These are phyloP conservation scores for Pycnomerus fuliginosus DNA, from an alignment of 2,888 invertebrate species.

Conservation along the genomic window DNA sequence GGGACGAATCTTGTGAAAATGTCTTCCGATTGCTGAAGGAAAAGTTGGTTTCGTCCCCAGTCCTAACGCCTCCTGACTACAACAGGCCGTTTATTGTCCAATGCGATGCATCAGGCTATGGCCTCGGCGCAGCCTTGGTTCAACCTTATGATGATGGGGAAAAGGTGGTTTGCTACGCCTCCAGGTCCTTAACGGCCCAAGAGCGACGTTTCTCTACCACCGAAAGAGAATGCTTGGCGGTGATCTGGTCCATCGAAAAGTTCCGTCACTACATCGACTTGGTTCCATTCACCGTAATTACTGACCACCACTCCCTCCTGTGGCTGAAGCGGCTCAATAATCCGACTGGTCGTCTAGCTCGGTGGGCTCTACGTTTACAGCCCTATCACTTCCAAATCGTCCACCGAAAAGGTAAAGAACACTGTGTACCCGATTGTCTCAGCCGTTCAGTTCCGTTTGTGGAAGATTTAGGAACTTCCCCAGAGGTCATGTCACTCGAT, in stretches of 20 bases:
- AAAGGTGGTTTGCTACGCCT: constrained; percentile 23
- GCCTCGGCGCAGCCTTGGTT: constrained; percentile 25
- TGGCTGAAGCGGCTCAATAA: constrained; percentile 22
- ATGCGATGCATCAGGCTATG: constrained; percentile 23
- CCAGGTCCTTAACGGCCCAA: constrained; percentile 21
- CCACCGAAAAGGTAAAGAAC: constrained; percentile 9
- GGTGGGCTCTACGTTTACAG: constrained; percentile 19
- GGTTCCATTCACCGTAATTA: constrained; percentile 13
- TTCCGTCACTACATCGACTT: constrained; percentile 23
- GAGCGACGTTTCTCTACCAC: too few species aligned
- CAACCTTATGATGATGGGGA: constrained; percentile 22
- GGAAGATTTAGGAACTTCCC: constrained; percentile 23
- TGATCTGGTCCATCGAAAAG: constrained; percentile 30
- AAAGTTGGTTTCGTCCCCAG: constrained; percentile 1
- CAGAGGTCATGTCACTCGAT: constrained; percentile 20
- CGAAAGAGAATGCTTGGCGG: too few species aligned
- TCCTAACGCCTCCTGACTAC: constrained; percentile 7
- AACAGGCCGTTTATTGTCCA: constrained; percentile 21
- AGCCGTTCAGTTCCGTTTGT: constrained; percentile 24
- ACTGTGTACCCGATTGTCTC: constrained; percentile 27
- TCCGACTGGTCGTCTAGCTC: constrained; percentile 12
- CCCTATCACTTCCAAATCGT: constrained; percentile 18
- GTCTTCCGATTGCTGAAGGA: constrained; percentile 8
- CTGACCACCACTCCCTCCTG: constrained; percentile 20
- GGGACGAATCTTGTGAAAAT: constrained; percentile 1